Evolutionary conservation across 2,797 vertebrate species (phyloP), one percentile per base, ranked within the genome.

Genomic region (Decapterus maruadsi): DNA sequence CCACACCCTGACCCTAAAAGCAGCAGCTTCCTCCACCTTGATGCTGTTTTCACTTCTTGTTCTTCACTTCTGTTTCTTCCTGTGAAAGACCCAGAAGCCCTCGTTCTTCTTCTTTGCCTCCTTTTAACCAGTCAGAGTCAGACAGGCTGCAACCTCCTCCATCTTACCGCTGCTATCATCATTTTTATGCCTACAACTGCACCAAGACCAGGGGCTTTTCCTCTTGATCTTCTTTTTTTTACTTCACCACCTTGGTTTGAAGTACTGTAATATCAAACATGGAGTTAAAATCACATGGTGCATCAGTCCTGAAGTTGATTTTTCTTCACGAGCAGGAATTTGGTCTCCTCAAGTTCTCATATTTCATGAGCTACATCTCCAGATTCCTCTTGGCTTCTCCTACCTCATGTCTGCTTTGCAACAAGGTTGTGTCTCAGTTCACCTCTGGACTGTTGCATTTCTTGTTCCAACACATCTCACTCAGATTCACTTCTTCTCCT

Each of bases 401-500:
- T 74, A 10, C 56, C 31, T 19, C 36, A 38, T 22, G n/a, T 66
- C 45, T 54, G n/a, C 42, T 42, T 22, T 0, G 14, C 61, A 40
- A 31, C 40, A 5, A 56, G 22, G 20, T 19, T 1, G 10, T 31
- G 12, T 55, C 40, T 53, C 43, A 72, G 34, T 29, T 68, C 57
- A 63, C 40, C 40, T 55, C 48, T 45, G 45, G 26, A 40, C 9
- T 1, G 0, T 0, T 14, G 8, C n/a, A 57, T 51, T 50, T 59
- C 6, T 19, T 45, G 40, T 29, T 26, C 46, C 13, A 19, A 8
- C 55, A 34, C 45, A 56, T 59, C 34, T 75, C 7, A 0, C 51
- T 77, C 34, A 56, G 16, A 54, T 81, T 65, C 12, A 29, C n/a
- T 26, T 45, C 62, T 64, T 48, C 36, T 58, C 26, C 8, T 59